A percentile compares a stretch with the other conserved stretches of the same genome.
These are phyloP conservation scores for Achroia grisella DNA, from an alignment of 1,140 invertebrate species.

Conservation along the genomic window DNA sequence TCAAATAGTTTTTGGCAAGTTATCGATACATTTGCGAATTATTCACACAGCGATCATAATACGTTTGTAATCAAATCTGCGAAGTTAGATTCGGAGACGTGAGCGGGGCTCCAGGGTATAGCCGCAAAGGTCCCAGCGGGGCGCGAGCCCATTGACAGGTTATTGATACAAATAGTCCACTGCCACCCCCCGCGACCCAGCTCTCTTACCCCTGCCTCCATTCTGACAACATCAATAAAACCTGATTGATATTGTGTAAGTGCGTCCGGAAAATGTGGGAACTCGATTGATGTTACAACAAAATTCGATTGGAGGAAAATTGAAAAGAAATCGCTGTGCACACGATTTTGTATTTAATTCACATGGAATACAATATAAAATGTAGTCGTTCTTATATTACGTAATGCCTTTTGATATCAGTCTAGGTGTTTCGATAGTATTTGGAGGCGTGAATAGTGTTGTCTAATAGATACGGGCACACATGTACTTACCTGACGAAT, in stretches of 20 bases:
- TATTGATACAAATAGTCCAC: slow-evolving; percentile 70
- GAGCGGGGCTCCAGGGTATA: slow-evolving; percentile 17
- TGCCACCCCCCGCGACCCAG: slow-evolving; percentile 14
- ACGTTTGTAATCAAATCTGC: slow-evolving; percentile 57
- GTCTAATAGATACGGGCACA: no score
- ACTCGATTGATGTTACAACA: slow-evolving; percentile 70
- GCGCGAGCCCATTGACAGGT: slow-evolving; percentile 62
- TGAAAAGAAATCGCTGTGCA: slow-evolving; percentile 50
- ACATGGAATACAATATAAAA: slow-evolving; percentile 17
- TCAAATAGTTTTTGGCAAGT: no score
- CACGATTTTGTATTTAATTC: slow-evolving; percentile 22
- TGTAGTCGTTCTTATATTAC: slow-evolving; percentile 7
- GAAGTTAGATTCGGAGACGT: slow-evolving; percentile 39
- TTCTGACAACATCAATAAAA: slow-evolving; percentile 71
- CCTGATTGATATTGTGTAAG: slow-evolving; percentile 74
- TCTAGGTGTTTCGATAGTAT: slow-evolving; percentile 45
- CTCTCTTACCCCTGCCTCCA: slow-evolving; percentile 13
- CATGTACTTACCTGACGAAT: no score
- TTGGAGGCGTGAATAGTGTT: slow-evolving; percentile 62
- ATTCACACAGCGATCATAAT: slow-evolving; percentile 44
- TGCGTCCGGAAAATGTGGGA: slow-evolving; percentile 71
- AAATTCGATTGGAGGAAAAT: slow-evolving; percentile 71
- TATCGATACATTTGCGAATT: background rate
- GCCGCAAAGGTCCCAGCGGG: slow-evolving; percentile 35
- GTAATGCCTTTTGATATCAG: slow-evolving; percentile 24